Conservation (phyloP, 2,113 vertebrate genomes). For the Pyxicephalus adspersus region DNA sequence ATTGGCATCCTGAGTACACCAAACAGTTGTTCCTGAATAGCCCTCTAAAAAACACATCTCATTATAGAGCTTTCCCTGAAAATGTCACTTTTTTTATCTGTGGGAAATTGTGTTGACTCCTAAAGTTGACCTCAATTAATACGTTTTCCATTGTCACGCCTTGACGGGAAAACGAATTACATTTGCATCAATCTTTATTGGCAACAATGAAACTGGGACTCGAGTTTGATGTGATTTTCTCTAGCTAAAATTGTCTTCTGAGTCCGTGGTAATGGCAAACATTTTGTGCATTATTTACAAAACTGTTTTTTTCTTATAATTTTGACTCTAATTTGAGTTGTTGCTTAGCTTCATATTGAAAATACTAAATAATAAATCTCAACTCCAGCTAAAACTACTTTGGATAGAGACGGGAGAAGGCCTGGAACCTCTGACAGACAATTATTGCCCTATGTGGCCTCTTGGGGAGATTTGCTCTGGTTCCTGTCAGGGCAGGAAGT, state of each 20-base stretch:
- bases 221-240: slow-evolving; percentile 6
- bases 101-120: slow-evolving; percentile 42
- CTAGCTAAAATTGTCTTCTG: background rate
- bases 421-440: too few relatives aligned
- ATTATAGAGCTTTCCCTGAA: slow-evolving; percentile 25
- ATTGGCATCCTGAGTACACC: background rate
- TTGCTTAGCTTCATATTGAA: too few relatives aligned
- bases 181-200: slow-evolving; percentile 56
- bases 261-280: slow-evolving; percentile 9
- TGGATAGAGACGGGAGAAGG: too few relatives aligned
- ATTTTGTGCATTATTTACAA: slow-evolving; percentile 17
- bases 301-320: background rate
- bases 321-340: too few relatives aligned
- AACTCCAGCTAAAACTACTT: too few relatives aligned
- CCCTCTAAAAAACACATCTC: slow-evolving; percentile 36
- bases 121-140: slow-evolving; percentile 48
- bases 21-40: slow-evolving; percentile 23
- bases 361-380: too few relatives aligned
- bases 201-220: slow-evolving; percentile 45
- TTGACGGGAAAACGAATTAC: slow-evolving; percentile 49
- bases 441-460: too few relatives aligned
- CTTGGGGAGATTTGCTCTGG: too few relatives aligned
- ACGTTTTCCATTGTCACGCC: slow-evolving; percentile 41
- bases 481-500: too few relatives aligned
- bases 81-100: slow-evolving; percentile 50